Base-by-base conservation (phyloP, 1,140 invertebrate species). In the Zaprionus gabonicus region DNA sequence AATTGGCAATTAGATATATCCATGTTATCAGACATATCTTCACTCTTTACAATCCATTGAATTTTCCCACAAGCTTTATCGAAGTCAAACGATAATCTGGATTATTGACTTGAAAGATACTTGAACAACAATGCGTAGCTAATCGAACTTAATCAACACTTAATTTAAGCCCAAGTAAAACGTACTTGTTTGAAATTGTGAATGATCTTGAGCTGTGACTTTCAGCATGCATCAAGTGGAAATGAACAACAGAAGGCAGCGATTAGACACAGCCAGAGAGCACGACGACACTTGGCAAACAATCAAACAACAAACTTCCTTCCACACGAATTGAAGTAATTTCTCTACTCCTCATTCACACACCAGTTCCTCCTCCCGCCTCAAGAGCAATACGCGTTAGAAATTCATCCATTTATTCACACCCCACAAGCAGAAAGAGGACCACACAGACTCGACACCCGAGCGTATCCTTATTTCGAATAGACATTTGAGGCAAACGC, bases 321-420 rank as follows among this genome's bases (percentile, higher is more conserved):
- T 57, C 51, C 28, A 12, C 28, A 64, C 27, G 36, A 44, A 59
- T 41, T 49, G 41, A 62, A 58, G 70, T 55, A 72, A 31, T 67
- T 56, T 46, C 55, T 62, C 49, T 28, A 58, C 49, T 62, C n/a
- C 36, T 15, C 20, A n/a, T 4, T 0, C 17, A 17, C 17, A 49
- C 41, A 20, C 17, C 46, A 20, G 0, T 2, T 1, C 10, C 4
- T 4, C 20, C 10, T 1, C 59, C 56, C 41, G 3, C 41, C 6
- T 9, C 7, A 15, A 9, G 15, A n/a, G 38, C 38, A 41, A 41
- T 41, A 46, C 41, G 76, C 59, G 67, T 64, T 75, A 64, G 67
- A 75, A 57, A 75, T 71, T 76, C 72, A 76, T 75, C 72, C 76
- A 75, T 75, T 75, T 75, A 71, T 78, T 78, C 66, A 78, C 76